phyloP scores from a whole-genome alignment of 2,113 vertebrate genomes.

The Ceratotherium simum region DNA sequence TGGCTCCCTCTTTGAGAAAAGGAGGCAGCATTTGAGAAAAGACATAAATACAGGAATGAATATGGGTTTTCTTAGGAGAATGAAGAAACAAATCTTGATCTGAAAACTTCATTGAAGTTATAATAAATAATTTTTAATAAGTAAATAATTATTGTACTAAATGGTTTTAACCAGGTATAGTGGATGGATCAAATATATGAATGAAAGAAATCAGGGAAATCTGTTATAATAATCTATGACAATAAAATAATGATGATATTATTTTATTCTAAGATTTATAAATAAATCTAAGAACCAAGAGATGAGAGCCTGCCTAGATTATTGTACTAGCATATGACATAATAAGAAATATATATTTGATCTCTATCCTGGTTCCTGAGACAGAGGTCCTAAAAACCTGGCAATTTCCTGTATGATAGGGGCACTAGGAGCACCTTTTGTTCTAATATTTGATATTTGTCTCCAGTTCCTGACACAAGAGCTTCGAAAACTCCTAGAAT shows the following conservation, averaged over 20 bases:
- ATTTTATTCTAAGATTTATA: too few species aligned
- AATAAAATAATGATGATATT: background rate
- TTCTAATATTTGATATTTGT: background rate
- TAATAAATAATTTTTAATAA: background rate
- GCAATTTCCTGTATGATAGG: background rate
- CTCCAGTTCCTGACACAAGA: background rate
- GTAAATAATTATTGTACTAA: background rate
- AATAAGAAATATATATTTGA: background rate
- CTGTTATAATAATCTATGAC: background rate
- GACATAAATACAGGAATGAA: background rate
- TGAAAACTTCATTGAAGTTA: background rate
- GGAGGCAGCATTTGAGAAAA: background rate
- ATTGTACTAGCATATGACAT: background rate
- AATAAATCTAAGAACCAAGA: background rate
- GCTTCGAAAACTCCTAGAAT: background rate
- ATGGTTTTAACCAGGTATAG: background rate
- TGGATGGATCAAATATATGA: background rate
- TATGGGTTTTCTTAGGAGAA: background rate
- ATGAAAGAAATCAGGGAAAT: background rate
- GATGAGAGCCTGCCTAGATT: background rate
- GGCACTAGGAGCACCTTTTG: background rate
- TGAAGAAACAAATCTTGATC: background rate
- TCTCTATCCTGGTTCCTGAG: background rate
- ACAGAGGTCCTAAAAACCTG: background rate
- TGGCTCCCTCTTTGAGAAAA: background rate